Base-by-base conservation (phyloP, 2,888 invertebrate genomes). In the Bellardia bayeri region DNA sequence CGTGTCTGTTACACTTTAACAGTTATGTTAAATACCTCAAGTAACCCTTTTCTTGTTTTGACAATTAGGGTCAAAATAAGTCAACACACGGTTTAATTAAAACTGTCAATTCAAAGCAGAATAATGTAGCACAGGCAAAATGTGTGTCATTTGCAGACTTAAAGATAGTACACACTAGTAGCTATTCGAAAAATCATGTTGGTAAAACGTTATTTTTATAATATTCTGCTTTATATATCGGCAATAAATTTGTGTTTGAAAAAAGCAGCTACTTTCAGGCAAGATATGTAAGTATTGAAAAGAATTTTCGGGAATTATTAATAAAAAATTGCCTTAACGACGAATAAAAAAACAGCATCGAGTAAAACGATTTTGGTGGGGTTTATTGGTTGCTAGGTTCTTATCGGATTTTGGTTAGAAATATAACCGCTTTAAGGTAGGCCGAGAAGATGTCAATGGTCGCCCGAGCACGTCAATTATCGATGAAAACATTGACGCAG, bases 31-130 rank as follows among this genome's bases (percentile, higher is more conserved):
- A 71, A 33, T 33, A 49, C 56, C 11, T 11, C 9, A 66, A 74
- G 7, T 66, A 51, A 74, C 69, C 61, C 61, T 74, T 76, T 76
- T 76, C 30, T 45, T 23, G 23, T 45, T 40, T 45, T 54, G 54
- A 74, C 78, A 82, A 56, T 75, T 61, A 56, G 69, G 79, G 63
- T 79, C 49, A 79, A 40, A 58, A 58, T 11, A 78, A 78, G 78
- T 79, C 79, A 79, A 69, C 84, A 45, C 8, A 23, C 45, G 61
- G 64, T 79, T 79, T 82, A 87, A 87, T 85, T 87, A 54, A 69
- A 87, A 80, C 45, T 85, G 85, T 79, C 87, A 87, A 71, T 69
- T 79, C 4, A 51, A 85, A 81, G 37, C 37, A 37, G n/a, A 51
- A 1, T 14, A 45, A 45, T 51, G 13, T 8, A 54, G 37, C 40